Evolutionary conservation across 1,140 invertebrate genomes (phyloP).

Genomic region (Cryptotermes secundus): DNA sequence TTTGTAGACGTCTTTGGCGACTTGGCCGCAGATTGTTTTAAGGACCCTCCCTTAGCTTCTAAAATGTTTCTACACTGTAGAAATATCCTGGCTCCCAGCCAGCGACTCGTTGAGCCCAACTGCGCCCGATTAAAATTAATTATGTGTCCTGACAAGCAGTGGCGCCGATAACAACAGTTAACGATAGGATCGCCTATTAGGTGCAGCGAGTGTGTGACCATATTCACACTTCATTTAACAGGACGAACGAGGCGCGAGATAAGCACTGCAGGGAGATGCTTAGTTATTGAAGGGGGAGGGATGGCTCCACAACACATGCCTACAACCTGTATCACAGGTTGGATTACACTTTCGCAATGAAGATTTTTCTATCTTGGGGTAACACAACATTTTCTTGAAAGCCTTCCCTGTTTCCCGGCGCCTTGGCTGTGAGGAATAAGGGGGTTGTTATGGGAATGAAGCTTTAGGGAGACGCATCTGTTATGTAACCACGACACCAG

Average conservation of each 20-base stretch:
- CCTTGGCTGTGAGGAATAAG: too few species aligned
- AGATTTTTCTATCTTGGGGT: too few species aligned
- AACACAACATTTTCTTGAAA: too few species aligned
- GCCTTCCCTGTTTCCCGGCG: too few species aligned
- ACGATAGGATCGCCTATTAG: conserved; percentile 26
- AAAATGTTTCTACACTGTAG: too few species aligned
- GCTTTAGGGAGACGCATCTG: too few species aligned
- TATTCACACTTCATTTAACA: conserved; percentile 33
- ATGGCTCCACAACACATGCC: neutral
- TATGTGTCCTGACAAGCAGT: conserved; percentile 30
- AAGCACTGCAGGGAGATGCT: neutral
- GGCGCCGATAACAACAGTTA: conserved; percentile 28
- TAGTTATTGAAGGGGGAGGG: neutral
- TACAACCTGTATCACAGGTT: neutral
- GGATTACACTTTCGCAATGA: too few species aligned
- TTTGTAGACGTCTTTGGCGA: too few species aligned
- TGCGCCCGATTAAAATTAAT: conserved; percentile 33
- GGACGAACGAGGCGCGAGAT: neutral
- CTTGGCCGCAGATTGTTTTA: too few species aligned
- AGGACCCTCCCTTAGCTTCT: too few species aligned
- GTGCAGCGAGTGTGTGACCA: conserved; percentile 27
- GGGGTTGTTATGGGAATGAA: too few species aligned
- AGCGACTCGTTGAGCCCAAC: neutral
- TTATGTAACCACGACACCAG: too few species aligned
- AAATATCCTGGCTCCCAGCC: conserved; percentile 26